Conservation (phyloP, 2,113 vertebrate species). For the Bos taurus region ARS-UCD2.0 NC_037345.1:35943501-35944000, state of each 20-base stretch:
- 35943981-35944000: background rate
- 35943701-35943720: background rate
- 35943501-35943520: background rate
- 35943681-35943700: background rate
- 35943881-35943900: background rate
- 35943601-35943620: background rate
- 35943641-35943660: background rate
- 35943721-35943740: background rate
- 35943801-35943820: background rate
- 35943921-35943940: background rate
- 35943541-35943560: background rate
- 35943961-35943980: background rate
- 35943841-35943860: background rate
- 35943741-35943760: background rate
- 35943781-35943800: background rate
- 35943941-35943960: background rate
- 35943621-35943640: background rate
- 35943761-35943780: background rate
- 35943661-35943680: background rate
- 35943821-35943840: background rate
- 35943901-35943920: background rate
- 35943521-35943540: background rate
- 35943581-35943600: background rate
- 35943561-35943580: background rate
- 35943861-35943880: background rate